phyloP scores from a whole-genome alignment of 2,888 invertebrate genomes.

The Drosophila pseudotakahashii region DNA sequence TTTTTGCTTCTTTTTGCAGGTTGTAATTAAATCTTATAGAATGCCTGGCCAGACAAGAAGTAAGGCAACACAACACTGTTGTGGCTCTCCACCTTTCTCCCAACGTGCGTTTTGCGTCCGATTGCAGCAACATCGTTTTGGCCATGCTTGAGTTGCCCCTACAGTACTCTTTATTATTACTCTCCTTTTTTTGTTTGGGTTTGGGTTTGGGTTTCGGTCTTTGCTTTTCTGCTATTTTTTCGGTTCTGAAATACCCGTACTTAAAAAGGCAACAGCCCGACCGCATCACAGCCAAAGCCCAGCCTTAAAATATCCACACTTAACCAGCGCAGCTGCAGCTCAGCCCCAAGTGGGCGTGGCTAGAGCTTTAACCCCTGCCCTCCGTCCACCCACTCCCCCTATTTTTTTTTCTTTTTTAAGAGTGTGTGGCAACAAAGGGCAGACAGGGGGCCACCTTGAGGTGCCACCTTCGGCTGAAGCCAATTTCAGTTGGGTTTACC shows the following conservation, averaged over 20 bases:
- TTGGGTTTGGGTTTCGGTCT: constrained; percentile 5
- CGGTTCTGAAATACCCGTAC: constrained; percentile 61
- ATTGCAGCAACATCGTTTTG: constrained; percentile 42
- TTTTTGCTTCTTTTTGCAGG: constrained; percentile 4
- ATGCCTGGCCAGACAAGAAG: constrained; percentile 41
- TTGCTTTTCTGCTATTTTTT: constrained; percentile 35
- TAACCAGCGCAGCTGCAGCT: constrained; percentile 51
- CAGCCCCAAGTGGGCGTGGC: constrained; percentile 62
- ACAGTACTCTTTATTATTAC: constrained; percentile 53
- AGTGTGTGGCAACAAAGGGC: constrained; percentile 32
- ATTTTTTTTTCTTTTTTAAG: background rate
- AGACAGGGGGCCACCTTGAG: constrained; percentile 41
- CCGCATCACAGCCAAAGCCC: constrained; percentile 50
- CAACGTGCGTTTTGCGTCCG: constrained; percentile 16
- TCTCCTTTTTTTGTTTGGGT: constrained; percentile 23
- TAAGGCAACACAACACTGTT: constrained; percentile 47
- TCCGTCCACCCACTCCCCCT: constrained; percentile 11
- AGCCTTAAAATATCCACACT: constrained; percentile 65
- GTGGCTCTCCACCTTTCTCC: constrained; percentile 49
- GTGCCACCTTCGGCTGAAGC: constrained; percentile 34
- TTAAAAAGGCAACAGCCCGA: constrained; percentile 59
- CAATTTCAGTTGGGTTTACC: constrained; percentile 20
- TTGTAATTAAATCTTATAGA: constrained; percentile 73
- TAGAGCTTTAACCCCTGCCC: constrained; percentile 36
- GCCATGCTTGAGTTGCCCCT: constrained; percentile 65